Percentiles rank a stretch among this genome's conserved stretches.
Conservation (phyloP, 1,140 invertebrate species). For the Drosophila lacteicornis region DNA sequence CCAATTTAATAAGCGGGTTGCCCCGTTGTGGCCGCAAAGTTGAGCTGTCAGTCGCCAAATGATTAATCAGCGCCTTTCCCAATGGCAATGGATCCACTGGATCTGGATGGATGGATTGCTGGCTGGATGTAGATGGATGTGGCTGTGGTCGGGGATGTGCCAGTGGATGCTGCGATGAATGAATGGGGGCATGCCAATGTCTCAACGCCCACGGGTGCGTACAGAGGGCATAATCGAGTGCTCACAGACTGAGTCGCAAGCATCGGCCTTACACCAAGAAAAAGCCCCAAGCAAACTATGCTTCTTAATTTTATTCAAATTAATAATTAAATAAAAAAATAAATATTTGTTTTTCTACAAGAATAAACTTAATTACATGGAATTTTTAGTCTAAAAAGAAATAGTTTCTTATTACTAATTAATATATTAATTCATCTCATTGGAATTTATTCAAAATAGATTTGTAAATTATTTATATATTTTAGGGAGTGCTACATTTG, state of each 20-base stretch:
- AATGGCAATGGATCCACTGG: conserved; percentile 26
- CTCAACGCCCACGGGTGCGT: conserved; percentile 62
- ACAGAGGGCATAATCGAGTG: conserved; percentile 24
- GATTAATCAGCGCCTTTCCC: conserved; percentile 69
- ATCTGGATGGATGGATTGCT: conserved; percentile 29
- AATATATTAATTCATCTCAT: too few relatives aligned
- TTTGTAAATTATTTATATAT: too few relatives aligned
- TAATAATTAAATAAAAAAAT: too few relatives aligned
- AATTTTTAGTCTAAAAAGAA: too few relatives aligned
- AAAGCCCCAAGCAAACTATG: neutral
- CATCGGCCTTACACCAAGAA: neutral
- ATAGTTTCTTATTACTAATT: too few relatives aligned
- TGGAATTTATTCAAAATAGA: too few relatives aligned
- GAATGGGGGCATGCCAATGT: conserved; percentile 60
- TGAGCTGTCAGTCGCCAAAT: conserved; percentile 81
- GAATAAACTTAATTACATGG: too few relatives aligned
- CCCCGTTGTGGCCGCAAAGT: conserved; percentile 72
- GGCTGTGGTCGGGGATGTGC: conserved; percentile 22
- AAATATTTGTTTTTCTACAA: too few relatives aligned
- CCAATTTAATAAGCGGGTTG: conserved; percentile 82
- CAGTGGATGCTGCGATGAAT: conserved; percentile 42
- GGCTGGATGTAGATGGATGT: conserved; percentile 20
- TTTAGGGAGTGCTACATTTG: too few relatives aligned
- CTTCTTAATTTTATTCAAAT: neutral
- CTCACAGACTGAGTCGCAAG: conserved; percentile 6